Base-by-base conservation (phyloP, 1,140 invertebrate species). In the Helicoverpa zea region DNA sequence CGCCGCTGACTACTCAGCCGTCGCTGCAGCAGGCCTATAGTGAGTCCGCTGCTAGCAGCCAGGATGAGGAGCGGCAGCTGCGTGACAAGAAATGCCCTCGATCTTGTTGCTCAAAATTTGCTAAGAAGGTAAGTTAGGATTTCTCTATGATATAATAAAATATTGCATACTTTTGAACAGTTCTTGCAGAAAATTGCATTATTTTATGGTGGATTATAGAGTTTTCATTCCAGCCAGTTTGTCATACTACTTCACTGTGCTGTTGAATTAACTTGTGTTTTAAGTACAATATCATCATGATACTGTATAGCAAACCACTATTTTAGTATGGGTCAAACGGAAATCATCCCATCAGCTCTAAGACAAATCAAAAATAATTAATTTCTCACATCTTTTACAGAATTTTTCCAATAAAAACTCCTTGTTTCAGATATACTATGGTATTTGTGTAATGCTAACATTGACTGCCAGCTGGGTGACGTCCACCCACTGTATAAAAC, bases 401-500 rank as follows among this genome's bases (percentile, higher is more conserved):
- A 2, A 14, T 13, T 2, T 29, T 12, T 1, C 11, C 14, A 16
- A 18, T 79, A 68, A 82, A 81, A 79, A 47, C 82, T 73, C 16
- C 78, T 88, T 81, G 85, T 96, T 96, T 73, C 94, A 98, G 97
- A 98, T 98, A 90, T 98, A 98, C 88, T 98, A 97, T 89, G 98
- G 98, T 52, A 96, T 98, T 72, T 97, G 98, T 92, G 97, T 98
- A 77, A 98, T 97, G 49, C 96, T 98, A 61, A 96, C 97, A 83
- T 97, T 98, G 66, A 98, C 98, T 23, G 96, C 97, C 14, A 97
- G 97, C n/a, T 98, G 98, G 98, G 98, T 98, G 35, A 98, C 97
- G 12, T 97, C 98, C 11, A 98, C 98, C 3, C 98, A 98, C 89
- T 97, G 97, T 90, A 97, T 98, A 83, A 98, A 98, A 95, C 97